A percentile compares a stretch with the other conserved stretches of the same genome.
phyloP scores from a whole-genome alignment of 2,113 vertebrate species.

The Hydropotes inermis region DNA sequence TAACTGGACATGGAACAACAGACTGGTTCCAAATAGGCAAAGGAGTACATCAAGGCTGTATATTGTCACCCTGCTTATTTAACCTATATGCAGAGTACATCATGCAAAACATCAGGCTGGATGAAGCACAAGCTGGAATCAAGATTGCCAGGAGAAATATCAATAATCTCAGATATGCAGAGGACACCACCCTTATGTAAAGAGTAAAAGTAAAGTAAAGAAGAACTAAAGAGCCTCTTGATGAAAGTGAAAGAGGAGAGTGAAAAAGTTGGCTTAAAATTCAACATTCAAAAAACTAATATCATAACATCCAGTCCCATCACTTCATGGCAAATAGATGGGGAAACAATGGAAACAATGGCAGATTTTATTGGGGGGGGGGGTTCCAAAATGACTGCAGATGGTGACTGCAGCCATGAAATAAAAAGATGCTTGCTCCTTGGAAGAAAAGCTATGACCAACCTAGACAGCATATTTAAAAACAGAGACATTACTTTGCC shows the following conservation, averaged over 20 bases:
- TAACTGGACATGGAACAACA: neutral
- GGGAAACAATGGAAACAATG: neutral
- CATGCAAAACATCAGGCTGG: neutral
- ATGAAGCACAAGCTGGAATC: neutral
- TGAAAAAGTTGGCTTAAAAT: neutral
- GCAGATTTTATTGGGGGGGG: accelerated
- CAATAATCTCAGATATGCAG: neutral
- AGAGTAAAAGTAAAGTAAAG: too few relatives aligned
- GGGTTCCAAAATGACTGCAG: neutral
- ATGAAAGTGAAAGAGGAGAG: neutral
- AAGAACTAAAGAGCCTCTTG: neutral
- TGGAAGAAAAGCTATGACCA: neutral
- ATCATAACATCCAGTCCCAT: neutral
- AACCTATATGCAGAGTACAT: neutral
- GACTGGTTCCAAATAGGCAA: neutral
- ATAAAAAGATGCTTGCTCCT: neutral
- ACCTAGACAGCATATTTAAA: neutral
- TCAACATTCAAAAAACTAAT: neutral
- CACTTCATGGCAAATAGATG: neutral
- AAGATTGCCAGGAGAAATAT: neutral
- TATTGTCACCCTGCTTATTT: neutral
- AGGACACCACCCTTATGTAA: neutral
- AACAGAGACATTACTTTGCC: neutral
- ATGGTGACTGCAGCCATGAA: neutral
- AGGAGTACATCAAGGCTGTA: neutral